Percentiles rank a stretch among this genome's conserved stretches.
These are phyloP conservation scores for Myrmecobius fasciatus DNA, from an alignment of 2,113 vertebrate species.

Conservation along the genomic window DNA sequence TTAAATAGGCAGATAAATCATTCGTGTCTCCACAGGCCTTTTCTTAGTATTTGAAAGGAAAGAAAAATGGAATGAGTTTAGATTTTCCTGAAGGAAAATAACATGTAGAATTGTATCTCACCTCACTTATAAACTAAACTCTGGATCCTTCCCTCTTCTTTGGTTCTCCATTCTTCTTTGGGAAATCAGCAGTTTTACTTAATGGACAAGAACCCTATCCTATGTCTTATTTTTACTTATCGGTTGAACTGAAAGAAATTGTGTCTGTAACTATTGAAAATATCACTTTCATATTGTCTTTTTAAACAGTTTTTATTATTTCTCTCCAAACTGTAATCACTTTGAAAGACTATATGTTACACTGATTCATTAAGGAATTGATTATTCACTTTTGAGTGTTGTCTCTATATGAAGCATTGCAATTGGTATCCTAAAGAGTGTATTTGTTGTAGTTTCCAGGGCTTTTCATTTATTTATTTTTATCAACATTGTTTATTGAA, in stretches of 20 bases:
- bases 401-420: too few species aligned
- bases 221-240: background rate
- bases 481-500: background rate
- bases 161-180: background rate
- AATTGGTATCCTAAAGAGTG: background rate
- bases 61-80: background rate
- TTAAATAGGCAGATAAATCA: background rate
- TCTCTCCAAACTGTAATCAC: background rate
- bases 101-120: background rate
- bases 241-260: background rate
- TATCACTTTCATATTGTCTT: background rate
- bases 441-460: background rate
- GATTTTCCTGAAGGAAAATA: background rate
- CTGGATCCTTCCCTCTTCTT: background rate
- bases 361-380: background rate
- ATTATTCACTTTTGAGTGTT: background rate
- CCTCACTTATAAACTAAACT: background rate
- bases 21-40: background rate
- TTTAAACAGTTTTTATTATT: background rate
- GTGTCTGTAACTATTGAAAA: background rate
- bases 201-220: background rate
- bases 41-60: background rate
- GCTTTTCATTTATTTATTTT: conserved; percentile 18
- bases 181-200: background rate
- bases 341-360: background rate